Percentiles rank a stretch among this genome's conserved stretches.
phyloP scores from a whole-genome alignment of 2,888 invertebrate genomes.

The Tanytarsus gracilentus region DNA sequence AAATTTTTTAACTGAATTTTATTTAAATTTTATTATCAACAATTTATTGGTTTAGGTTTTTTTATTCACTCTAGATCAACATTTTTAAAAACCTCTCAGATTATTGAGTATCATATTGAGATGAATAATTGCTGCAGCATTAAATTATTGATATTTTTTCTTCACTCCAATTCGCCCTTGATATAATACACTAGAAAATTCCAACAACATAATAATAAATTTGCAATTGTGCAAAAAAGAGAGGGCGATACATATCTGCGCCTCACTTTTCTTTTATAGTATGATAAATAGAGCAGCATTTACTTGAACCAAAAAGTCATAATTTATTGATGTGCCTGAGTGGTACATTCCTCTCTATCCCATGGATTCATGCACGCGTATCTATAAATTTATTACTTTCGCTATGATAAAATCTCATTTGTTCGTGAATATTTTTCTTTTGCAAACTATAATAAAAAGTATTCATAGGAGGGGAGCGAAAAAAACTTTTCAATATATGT shows the following conservation, averaged over 20 bases:
- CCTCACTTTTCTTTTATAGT: background rate
- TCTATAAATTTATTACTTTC: too few relatives aligned
- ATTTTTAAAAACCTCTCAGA: background rate
- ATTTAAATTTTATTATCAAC: too few relatives aligned
- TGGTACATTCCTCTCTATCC: background rate
- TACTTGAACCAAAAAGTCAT: background rate
- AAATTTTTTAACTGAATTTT: too few relatives aligned
- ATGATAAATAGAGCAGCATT: constrained; percentile 4
- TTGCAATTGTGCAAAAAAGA: background rate
- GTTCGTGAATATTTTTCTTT: too few relatives aligned
- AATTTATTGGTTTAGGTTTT: background rate
- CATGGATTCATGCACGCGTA: too few relatives aligned
- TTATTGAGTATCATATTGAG: background rate
- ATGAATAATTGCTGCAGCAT: constrained; percentile 19
- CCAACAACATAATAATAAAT: background rate
- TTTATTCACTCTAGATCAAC: background rate
- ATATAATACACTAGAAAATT: background rate
- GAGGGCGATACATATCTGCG: background rate
- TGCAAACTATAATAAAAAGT: too few relatives aligned
- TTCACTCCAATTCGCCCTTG: background rate
- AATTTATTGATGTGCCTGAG: constrained; percentile 3
- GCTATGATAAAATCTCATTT: too few relatives aligned
- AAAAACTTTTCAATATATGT: too few relatives aligned
- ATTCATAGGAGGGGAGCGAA: too few relatives aligned
- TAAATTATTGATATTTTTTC: background rate